Evolutionary conservation across 2,888 invertebrate genomes (phyloP).

Genomic region (Acanthosepion esculentum): DNA sequence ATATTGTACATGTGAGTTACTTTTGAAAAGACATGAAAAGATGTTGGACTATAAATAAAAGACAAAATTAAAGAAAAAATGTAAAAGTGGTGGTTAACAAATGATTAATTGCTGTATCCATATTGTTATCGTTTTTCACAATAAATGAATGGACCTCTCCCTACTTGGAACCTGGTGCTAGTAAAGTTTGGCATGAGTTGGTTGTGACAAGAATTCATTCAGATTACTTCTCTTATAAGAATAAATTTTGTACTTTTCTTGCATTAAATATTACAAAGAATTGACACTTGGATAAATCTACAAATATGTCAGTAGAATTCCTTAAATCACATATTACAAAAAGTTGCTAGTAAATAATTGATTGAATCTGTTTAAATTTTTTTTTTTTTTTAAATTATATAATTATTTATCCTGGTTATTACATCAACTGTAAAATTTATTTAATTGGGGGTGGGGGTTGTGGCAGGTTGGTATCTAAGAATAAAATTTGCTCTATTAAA

Average conservation of each 20-base stretch:
- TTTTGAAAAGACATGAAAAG: neutral
- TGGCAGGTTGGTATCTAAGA: too few relatives aligned
- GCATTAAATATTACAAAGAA: neutral
- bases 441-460: too few relatives aligned
- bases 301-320: neutral
- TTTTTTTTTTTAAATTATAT: too few relatives aligned
- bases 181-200: neutral
- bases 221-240: neutral
- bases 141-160: neutral
- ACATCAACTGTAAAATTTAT: too few relatives aligned
- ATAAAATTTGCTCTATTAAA: too few relatives aligned
- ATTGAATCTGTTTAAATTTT: too few relatives aligned
- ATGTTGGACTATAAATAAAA: neutral
- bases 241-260: neutral
- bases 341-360: neutral
- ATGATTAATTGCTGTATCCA: neutral
- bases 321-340: neutral
- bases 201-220: neutral
- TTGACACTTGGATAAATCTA: neutral
- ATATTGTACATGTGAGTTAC: neutral
- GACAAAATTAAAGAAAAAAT: neutral
- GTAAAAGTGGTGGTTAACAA: neutral
- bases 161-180: neutral
- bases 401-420: too few relatives aligned
- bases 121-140: neutral